These are phyloP conservation scores for Zosterops pallidus DNA, from an alignment of 2,113 vertebrate genomes.

Conservation along the genomic window DNA sequence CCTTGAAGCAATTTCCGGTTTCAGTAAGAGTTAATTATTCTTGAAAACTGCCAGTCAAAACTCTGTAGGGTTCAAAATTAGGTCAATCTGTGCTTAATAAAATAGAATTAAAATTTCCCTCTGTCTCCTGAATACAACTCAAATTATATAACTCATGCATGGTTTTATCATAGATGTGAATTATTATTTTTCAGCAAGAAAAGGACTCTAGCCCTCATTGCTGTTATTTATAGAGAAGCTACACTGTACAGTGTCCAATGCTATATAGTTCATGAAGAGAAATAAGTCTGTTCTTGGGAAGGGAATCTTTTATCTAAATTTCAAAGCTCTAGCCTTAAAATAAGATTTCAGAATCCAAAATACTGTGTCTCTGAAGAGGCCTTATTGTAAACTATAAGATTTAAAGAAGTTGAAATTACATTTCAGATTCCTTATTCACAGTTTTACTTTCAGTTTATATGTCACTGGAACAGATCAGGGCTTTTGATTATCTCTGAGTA, in stretches of 20 bases:
- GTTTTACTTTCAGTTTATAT: background rate
- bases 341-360: background rate
- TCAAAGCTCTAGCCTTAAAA: background rate
- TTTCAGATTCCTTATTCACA: background rate
- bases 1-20: background rate
- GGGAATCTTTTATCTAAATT: background rate
- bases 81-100: background rate
- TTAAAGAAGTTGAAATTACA: background rate
- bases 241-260: background rate
- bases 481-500: background rate
- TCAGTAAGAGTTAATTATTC: background rate
- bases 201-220: background rate
- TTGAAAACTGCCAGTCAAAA: background rate
- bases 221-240: background rate
- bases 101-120: background rate
- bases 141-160: background rate
- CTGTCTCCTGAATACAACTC: background rate
- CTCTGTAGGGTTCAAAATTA: background rate
- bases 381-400: background rate
- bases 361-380: background rate
- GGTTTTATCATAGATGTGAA: background rate
- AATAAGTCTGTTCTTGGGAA: background rate
- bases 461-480: background rate
- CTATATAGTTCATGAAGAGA: background rate
- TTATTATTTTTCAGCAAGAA: background rate